phyloP scores from a whole-genome alignment of 2,888 invertebrate species.

The Ctenicera cuprea region DNA sequence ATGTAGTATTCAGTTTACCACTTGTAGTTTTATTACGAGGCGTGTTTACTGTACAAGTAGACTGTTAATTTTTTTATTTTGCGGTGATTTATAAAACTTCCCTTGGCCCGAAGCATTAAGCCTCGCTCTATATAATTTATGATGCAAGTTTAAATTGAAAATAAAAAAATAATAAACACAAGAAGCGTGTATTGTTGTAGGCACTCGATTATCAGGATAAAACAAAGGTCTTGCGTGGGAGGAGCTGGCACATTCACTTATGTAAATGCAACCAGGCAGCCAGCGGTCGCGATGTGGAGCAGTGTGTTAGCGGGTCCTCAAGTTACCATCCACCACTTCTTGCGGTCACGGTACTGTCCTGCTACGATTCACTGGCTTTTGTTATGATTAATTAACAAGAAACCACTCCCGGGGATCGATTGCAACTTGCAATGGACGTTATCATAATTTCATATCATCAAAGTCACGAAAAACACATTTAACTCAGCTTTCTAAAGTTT shows the following conservation, averaged over 20 bases:
- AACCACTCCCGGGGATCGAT: constrained; percentile 1
- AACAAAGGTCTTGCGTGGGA: constrained; percentile 51
- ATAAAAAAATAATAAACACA: constrained; percentile 39
- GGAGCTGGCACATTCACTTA: constrained; percentile 53
- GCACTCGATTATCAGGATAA: constrained; percentile 45
- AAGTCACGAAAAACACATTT: constrained; percentile 13
- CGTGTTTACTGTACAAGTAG: constrained; percentile 9
- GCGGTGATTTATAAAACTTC: constrained; percentile 29
- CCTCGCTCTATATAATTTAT: constrained; percentile 43
- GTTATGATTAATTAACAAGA: constrained; percentile 34
- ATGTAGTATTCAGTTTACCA: constrained; percentile 12
- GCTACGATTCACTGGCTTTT: constrained; percentile 32
- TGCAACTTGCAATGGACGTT: neutral
- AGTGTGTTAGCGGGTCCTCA: constrained; percentile 57
- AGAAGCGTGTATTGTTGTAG: constrained; percentile 46
- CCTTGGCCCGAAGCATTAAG: constrained; percentile 15
- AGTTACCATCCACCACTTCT: constrained; percentile 43
- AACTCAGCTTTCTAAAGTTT: constrained; percentile 9
- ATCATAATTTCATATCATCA: constrained; percentile 7
- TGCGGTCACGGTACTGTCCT: constrained; percentile 46
- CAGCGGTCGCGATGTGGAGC: constrained; percentile 55
- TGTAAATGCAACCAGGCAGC: too few species aligned
- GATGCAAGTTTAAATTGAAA: constrained; percentile 27
- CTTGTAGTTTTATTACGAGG: constrained; percentile 19
- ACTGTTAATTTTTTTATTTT: constrained; percentile 8